phyloP scores from a whole-genome alignment of 2,113 vertebrate species.

The Gopherus evgoodei region DNA sequence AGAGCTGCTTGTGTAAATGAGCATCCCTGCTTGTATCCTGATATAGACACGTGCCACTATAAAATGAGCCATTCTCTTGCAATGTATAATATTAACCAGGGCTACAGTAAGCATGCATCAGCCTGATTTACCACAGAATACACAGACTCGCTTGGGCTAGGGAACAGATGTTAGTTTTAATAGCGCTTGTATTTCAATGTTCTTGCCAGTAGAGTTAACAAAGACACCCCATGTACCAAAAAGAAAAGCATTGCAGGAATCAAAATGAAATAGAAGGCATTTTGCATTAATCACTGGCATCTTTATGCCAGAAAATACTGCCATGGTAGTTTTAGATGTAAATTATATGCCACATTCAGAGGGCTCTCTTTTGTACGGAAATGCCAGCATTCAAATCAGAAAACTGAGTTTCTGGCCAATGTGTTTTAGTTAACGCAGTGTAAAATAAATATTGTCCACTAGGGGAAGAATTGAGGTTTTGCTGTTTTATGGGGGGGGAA shows the following conservation, averaged over 20 bases:
- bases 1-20: slow-evolving; percentile 32
- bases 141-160: not conserved
- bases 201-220: slow-evolving; percentile 54
- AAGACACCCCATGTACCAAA: slow-evolving; percentile 48
- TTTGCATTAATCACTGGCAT: slow-evolving; percentile 43
- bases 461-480: not conserved
- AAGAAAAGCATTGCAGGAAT: slow-evolving; percentile 58
- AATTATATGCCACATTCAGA: not conserved
- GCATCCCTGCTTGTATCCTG: slow-evolving; percentile 19
- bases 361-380: not conserved
- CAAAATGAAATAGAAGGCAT: slow-evolving; percentile 29
- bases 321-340: slow-evolving; percentile 27
- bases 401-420: slow-evolving; percentile 7
- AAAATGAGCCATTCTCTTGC: not conserved
- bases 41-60: not conserved
- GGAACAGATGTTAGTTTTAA: not conserved
- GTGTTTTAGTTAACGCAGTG: not conserved
- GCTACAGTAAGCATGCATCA: not conserved
- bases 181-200: slow-evolving; percentile 21
- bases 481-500: not conserved
- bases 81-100: not conserved
- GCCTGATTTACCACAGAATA: not conserved
- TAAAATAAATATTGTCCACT: slow-evolving; percentile 6
- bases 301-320: not conserved
- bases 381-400: not conserved